Evolutionary conservation across 2,113 vertebrate species (phyloP).

Genomic region (Ciconia stormi): DNA sequence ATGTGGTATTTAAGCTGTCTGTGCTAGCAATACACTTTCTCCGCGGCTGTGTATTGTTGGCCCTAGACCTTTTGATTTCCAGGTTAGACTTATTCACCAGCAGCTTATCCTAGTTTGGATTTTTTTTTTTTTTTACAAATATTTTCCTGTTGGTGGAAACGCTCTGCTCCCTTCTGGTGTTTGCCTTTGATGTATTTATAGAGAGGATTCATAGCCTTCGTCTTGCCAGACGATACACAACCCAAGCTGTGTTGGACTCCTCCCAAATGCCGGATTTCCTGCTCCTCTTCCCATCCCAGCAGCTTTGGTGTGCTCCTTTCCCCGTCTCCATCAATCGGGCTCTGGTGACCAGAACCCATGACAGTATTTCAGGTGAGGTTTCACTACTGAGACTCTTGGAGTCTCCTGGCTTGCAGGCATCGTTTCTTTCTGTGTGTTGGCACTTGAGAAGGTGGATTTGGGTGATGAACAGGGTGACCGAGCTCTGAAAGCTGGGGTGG

Average conservation of each 20-base stretch:
- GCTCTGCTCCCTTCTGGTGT: slow-evolving; percentile 18
- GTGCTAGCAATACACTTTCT: fast-evolving
- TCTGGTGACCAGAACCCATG: not conserved
- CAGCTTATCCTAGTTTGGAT: not conserved
- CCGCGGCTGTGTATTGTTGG: fast-evolving
- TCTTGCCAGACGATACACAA: not conserved
- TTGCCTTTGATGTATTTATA: slow-evolving; percentile 29
- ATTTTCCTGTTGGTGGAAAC: not conserved
- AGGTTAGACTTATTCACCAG: not conserved
- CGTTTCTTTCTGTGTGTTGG: not conserved
- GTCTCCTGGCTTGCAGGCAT: not conserved
- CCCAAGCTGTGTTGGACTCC: slow-evolving; percentile 1
- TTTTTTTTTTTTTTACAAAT: not conserved
- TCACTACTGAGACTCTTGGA: not conserved
- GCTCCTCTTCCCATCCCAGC: not conserved
- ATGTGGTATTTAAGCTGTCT: not conserved
- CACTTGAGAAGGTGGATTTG: not conserved
- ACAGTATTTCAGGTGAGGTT: not conserved
- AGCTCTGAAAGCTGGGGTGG: not conserved
- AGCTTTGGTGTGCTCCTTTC: not conserved
- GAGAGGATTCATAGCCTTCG: not conserved
- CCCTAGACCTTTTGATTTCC: not conserved
- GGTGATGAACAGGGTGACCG: not conserved
- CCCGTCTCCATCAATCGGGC: not conserved
- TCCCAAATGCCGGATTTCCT: not conserved